These are phyloP conservation scores for Drosophila neotestacea DNA, from an alignment of 2,888 invertebrate species.

Conservation along the genomic window DNA sequence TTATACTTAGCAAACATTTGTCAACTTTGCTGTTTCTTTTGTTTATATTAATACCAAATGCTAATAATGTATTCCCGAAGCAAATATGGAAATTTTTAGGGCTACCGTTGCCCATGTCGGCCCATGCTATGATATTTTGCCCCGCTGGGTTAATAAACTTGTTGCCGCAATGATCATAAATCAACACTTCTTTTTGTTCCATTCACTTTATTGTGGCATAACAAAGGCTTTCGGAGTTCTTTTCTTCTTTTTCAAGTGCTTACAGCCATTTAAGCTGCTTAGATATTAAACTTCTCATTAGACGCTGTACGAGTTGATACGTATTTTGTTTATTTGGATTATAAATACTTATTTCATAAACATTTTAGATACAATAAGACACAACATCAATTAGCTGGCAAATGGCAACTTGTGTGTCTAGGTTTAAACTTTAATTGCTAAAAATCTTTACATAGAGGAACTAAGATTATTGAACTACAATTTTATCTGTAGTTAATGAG, in stretches of 20 bases:
- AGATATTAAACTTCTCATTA: conserved; percentile 1
- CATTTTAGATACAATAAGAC: too few species aligned
- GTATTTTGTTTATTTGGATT: conserved; percentile 43
- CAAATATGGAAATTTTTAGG: conserved; percentile 50
- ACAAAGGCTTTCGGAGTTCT: conserved; percentile 46
- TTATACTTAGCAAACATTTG: conserved; percentile 1
- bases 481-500: too few species aligned
- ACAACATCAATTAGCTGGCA: background rate
- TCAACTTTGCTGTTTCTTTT: conserved; percentile 14
- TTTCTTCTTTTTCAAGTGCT: conserved; percentile 24
- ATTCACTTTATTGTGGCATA: conserved; percentile 38
- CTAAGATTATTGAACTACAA: too few species aligned
- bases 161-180: conserved; percentile 58
- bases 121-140: conserved; percentile 8
- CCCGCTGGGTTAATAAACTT: conserved; percentile 72
- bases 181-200: conserved; percentile 63
- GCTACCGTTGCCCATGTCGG: conserved; percentile 20
- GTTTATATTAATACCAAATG: conserved; percentile 1
- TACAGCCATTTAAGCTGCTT: conserved; percentile 34
- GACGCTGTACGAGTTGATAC: conserved; percentile 1
- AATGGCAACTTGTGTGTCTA: background rate
- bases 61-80: background rate
- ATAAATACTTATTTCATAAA: conserved; percentile 7
- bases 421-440: conserved; percentile 1
- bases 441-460: too few species aligned